These are phyloP conservation scores for Myrmophylax atrothorax DNA, from an alignment of 2,113 vertebrate species.

Conservation along the genomic window DNA sequence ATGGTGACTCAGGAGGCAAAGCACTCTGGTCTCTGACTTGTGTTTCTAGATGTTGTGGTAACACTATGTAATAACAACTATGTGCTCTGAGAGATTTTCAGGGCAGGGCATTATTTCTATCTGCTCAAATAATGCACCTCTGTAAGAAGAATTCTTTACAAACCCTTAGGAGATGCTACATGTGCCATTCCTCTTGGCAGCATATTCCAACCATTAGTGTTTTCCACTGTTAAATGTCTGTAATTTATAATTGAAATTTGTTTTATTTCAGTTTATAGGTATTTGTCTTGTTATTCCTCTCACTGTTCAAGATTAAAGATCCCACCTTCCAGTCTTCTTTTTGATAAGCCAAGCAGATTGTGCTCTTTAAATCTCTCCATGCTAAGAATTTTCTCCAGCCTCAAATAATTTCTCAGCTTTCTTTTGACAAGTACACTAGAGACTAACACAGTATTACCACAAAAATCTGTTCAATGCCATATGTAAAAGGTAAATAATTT, in stretches of 20 bases:
- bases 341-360: neutral
- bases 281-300: neutral
- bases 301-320: neutral
- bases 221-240: neutral
- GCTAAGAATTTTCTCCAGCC: neutral
- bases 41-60: neutral
- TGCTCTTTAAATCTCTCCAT: neutral
- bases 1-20: neutral
- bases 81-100: neutral
- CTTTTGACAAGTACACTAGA: neutral
- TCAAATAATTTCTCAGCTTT: neutral
- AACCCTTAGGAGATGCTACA: neutral
- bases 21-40: neutral
- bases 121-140: neutral
- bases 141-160: constrained; percentile 1
- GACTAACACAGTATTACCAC: neutral
- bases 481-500: neutral
- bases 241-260: neutral
- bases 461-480: neutral
- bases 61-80: neutral
- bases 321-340: neutral
- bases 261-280: neutral
- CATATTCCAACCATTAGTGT: neutral
- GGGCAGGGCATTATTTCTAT: neutral
- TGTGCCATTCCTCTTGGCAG: neutral